Percentiles rank a stretch among this genome's conserved stretches.
Conservation (phyloP, 2,888 invertebrate species). For the Plemyria rubiginata region DNA sequence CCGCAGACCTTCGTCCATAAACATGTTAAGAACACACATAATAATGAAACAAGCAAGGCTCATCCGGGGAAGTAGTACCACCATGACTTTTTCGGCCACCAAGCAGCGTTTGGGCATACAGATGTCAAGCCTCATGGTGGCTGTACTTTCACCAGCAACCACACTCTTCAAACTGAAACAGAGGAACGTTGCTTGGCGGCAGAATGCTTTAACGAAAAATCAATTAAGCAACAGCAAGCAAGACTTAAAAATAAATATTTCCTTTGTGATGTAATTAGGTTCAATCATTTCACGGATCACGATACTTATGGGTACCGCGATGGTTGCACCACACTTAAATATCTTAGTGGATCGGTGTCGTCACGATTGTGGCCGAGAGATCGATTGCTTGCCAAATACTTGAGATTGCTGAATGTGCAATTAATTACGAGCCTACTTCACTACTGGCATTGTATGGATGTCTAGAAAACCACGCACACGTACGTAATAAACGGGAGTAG, state of each 20-base stretch:
- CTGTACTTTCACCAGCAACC: too few species aligned
- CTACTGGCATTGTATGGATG: conserved; percentile 4
- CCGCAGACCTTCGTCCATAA: too few species aligned
- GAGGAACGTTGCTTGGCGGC: too few species aligned
- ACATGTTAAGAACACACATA: too few species aligned
- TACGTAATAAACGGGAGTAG: too few species aligned
- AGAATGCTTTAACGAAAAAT: too few species aligned
- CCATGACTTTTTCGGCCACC: too few species aligned
- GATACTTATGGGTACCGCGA: conserved; percentile 35
- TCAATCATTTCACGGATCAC: conserved; percentile 41
- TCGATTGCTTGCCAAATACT: conserved; percentile 34
- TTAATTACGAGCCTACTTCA: conserved; percentile 31
- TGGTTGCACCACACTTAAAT: conserved; percentile 36
- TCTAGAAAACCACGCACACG: neutral
- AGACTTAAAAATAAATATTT: conserved; percentile 16
- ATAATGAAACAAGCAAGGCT: too few species aligned
- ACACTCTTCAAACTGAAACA: too few species aligned
- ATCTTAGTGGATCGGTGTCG: conserved; percentile 34
- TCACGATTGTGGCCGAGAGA: conserved; percentile 39
- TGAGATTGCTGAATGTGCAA: conserved; percentile 28
- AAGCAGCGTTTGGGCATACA: too few species aligned
- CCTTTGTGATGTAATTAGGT: conserved; percentile 35
- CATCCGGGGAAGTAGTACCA: too few species aligned
- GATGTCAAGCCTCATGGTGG: too few species aligned
- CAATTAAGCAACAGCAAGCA: neutral